Base-by-base conservation (phyloP, 2,113 vertebrate species). In the Nettapus auritus region DNA sequence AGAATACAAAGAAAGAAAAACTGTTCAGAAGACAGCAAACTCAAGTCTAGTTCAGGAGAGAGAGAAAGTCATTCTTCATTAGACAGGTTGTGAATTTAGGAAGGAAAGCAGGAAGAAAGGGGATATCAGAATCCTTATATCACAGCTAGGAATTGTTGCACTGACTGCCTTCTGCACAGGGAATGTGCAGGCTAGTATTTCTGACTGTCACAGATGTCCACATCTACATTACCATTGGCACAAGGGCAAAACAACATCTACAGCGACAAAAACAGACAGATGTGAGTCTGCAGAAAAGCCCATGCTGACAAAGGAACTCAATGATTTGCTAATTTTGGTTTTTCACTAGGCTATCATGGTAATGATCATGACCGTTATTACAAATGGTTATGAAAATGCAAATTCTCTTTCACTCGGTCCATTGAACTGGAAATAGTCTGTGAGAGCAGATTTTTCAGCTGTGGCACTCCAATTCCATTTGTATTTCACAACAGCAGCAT, bases 311-410 rank as follows among this genome's bases (percentile, higher is more conserved):
- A 80, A 82, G 44, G 84, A 90, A 84, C 31, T 46, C 55, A 38
- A 4, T 3, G 2, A 63, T 79, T 82, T 96, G 34, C 79, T 96
- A 82, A 90, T 92, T 93, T 77, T 53, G 87, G 11, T 60, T 83
- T 88, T 85, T 71, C 2, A 28, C 42, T 94, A 93, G 71, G 92
- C 36, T 81, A 88, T 85, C 84, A 74, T 53, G 89, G 74, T 75
- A 81, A 91, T 50, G 66, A 89, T 73, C 78, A 67, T 26, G 82
- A 91, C 66, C 44, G 67, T 93, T 97, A 96, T 91, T 93, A 91
- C 48, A 92, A 91, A 87, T 9, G 25, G 52, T 87, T 93, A 93
- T 94, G 80, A 97, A 97, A 96, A 97, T 94, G 91, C 78, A 96
- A 92, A 97, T 93, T 88, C 77, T 94, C 78, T 84, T 90, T 93